Conservation (phyloP, 2,797 vertebrate species). For the Schizopygopsis pylzovi region DNA sequence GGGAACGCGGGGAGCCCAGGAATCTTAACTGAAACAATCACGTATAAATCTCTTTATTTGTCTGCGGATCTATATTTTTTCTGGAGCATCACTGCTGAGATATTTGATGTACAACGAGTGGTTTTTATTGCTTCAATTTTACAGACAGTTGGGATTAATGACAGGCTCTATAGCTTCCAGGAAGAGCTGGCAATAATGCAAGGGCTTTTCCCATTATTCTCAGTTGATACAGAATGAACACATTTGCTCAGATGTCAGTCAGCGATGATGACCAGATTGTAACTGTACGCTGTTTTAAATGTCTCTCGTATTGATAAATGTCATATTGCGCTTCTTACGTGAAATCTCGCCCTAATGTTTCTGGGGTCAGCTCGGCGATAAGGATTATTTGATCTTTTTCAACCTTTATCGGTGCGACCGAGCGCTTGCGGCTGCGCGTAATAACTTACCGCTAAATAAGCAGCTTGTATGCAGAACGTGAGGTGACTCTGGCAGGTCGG, state of each 20-base stretch:
- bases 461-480: slow-evolving; percentile 57
- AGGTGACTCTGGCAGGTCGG: too few species aligned
- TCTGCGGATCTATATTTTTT: slow-evolving; percentile 81
- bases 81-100: slow-evolving; percentile 63
- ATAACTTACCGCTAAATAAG: slow-evolving; percentile 59
- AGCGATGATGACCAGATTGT: slow-evolving; percentile 73
- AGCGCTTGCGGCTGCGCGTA: slow-evolving; percentile 49
- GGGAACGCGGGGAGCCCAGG: slow-evolving; percentile 73
- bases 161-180: slow-evolving; percentile 76
- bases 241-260: slow-evolving; percentile 77
- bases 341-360: slow-evolving; percentile 66
- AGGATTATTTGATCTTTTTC: slow-evolving; percentile 67
- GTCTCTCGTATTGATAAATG: slow-evolving; percentile 73
- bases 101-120: slow-evolving; percentile 77
- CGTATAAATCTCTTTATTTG: slow-evolving; percentile 78
- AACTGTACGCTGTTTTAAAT: slow-evolving; percentile 72
- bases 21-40: slow-evolving; percentile 83
- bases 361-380: slow-evolving; percentile 60
- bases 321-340: slow-evolving; percentile 72
- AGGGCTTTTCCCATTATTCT: slow-evolving; percentile 74
- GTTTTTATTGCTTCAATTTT: slow-evolving; percentile 85
- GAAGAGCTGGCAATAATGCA: slow-evolving; percentile 78
- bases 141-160: slow-evolving; percentile 85
- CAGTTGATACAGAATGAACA: slow-evolving; percentile 70
- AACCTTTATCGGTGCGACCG: slow-evolving; percentile 53